A percentile compares a stretch with the other conserved stretches of the same genome.
Evolutionary conservation across 2,888 invertebrate genomes (phyloP).

Genomic region (Catocala fraxini): DNA sequence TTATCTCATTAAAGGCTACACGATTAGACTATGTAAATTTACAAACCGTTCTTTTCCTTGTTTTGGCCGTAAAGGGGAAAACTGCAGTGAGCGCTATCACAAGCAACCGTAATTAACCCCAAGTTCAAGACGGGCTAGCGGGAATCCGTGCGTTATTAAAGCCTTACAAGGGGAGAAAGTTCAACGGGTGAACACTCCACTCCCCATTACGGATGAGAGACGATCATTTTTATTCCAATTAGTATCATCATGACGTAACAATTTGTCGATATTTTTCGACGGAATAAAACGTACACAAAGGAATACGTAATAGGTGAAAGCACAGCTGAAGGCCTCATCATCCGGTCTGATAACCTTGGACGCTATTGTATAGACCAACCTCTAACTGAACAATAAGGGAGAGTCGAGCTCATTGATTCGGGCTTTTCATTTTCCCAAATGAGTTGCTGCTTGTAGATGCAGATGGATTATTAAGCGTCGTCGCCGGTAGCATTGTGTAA

Average conservation of each 20-base stretch:
- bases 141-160: conserved; percentile 52
- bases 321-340: conserved; percentile 81
- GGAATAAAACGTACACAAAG: conserved; percentile 66
- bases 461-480: conserved; percentile 76
- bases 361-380: conserved; percentile 74
- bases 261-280: conserved; percentile 53
- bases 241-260: conserved; percentile 64
- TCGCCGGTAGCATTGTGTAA: conserved; percentile 74
- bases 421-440: conserved; percentile 84
- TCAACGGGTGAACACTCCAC: conserved; percentile 43
- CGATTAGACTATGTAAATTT: conserved; percentile 17
- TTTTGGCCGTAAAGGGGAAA: conserved; percentile 13
- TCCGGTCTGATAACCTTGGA: conserved; percentile 84
- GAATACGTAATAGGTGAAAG: conserved; percentile 82
- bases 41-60: conserved; percentile 16
- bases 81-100: conserved; percentile 33
- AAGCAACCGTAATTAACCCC: conserved; percentile 61
- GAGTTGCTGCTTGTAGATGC: conserved; percentile 74
- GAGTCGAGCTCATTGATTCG: conserved; percentile 72
- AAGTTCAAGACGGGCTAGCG: conserved; percentile 56
- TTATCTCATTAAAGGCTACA: neutral
- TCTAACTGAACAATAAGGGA: conserved; percentile 71
- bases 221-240: conserved; percentile 61
- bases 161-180: conserved; percentile 59
- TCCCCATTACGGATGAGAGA: conserved; percentile 55